These are phyloP conservation scores for Dryas iulia DNA, from an alignment of 1,140 invertebrate genomes.

Conservation along the genomic window DNA sequence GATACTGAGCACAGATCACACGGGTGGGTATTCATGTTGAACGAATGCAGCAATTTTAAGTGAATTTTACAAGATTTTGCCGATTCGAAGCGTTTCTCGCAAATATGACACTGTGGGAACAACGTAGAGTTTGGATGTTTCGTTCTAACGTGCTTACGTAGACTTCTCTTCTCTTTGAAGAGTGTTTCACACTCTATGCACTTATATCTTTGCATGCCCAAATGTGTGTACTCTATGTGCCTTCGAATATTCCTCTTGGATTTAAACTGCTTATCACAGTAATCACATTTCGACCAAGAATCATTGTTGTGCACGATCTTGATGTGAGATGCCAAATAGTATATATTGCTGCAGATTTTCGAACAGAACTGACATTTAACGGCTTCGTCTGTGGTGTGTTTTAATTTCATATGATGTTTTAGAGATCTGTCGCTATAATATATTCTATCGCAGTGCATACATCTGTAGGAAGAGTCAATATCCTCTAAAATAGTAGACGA, in stretches of 20 bases:
- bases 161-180: slow-evolving; percentile 64
- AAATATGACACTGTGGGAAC: slow-evolving; percentile 64
- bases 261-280: slow-evolving; percentile 61
- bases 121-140: slow-evolving; percentile 54
- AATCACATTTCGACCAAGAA: slow-evolving; percentile 53
- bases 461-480: slow-evolving; percentile 41
- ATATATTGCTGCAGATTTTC: slow-evolving; percentile 59
- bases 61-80: slow-evolving; percentile 68
- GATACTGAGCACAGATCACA: slow-evolving; percentile 56
- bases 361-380: slow-evolving; percentile 49
- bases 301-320: slow-evolving; percentile 54
- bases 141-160: slow-evolving; percentile 56
- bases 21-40: slow-evolving; percentile 54
- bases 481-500: slow-evolving; percentile 40
- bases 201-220: slow-evolving; percentile 57
- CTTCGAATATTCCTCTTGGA: slow-evolving; percentile 54
- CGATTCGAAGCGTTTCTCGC: slow-evolving; percentile 60
- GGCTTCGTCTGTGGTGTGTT: slow-evolving; percentile 49
- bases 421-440: slow-evolving; percentile 59
- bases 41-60: slow-evolving; percentile 59
- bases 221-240: slow-evolving; percentile 58
- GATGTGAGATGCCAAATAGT: slow-evolving; percentile 55
- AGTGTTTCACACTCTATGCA: slow-evolving; percentile 61
- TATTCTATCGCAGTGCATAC: slow-evolving; percentile 46
- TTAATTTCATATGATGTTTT: slow-evolving; percentile 58